Evolutionary conservation across 1,140 invertebrate genomes (phyloP).

Genomic region (Aphis gossypii): DNA sequence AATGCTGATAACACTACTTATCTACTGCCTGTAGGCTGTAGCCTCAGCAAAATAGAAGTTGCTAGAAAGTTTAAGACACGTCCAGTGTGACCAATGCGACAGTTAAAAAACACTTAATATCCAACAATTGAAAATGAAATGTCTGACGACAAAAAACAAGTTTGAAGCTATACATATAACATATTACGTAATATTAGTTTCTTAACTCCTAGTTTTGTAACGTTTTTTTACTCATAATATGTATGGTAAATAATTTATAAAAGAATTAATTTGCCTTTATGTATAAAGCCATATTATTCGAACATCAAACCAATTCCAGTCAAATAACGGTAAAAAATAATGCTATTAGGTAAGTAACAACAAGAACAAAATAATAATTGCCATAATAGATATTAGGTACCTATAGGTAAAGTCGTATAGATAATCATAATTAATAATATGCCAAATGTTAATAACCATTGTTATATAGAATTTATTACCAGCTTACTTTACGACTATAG

Average conservation of each 20-base stretch:
- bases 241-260: not conserved
- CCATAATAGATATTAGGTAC: not conserved
- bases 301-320: too few species aligned
- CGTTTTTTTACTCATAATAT: not conserved
- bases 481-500: not conserved
- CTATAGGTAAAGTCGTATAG: too few species aligned
- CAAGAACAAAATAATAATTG: not conserved
- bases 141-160: not conserved
- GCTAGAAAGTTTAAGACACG: not conserved
- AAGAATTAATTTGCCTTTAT: not conserved
- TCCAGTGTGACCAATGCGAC: conserved; percentile 36
- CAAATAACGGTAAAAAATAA: not conserved
- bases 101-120: not conserved
- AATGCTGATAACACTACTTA: conserved; percentile 27
- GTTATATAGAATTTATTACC: not conserved
- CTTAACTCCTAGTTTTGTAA: not conserved
- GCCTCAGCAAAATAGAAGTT: not conserved
- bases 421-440: too few species aligned
- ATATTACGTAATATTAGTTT: too few species aligned
- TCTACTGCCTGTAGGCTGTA: not conserved
- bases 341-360: not conserved
- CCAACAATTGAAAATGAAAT: not conserved
- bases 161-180: too few species aligned
- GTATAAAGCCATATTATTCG: not conserved
- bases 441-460: not conserved